Percentiles rank a stretch among this genome's conserved stretches.
Evolutionary conservation across 2,113 vertebrate species (phyloP).

Genomic region (Colossoma macropomum): DNA sequence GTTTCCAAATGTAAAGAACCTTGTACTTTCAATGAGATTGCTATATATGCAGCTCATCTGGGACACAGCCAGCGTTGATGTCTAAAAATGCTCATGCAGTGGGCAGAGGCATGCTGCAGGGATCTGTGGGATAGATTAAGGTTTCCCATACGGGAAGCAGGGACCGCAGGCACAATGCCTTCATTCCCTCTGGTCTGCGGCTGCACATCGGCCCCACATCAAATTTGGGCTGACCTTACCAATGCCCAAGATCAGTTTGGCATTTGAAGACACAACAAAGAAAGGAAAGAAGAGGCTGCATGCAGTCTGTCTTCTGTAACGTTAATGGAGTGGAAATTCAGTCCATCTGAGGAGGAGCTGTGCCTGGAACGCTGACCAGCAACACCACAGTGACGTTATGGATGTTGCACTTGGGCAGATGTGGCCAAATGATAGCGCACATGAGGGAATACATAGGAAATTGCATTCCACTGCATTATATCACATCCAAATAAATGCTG

Average conservation of each 20-base stretch:
- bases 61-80: background rate
- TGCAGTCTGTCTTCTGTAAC: slow-evolving; percentile 16
- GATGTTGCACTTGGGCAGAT: background rate
- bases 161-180: slow-evolving; percentile 11
- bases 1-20: background rate
- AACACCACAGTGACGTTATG: background rate
- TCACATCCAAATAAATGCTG: background rate
- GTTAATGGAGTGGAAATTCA: background rate
- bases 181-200: slow-evolving; percentile 18
- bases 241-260: background rate
- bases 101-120: slow-evolving; percentile 9
- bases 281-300: slow-evolving; percentile 8
- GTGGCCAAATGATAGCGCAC: background rate
- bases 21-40: background rate
- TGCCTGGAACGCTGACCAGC: background rate
- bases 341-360: background rate
- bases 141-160: slow-evolving; percentile 13
- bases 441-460: background rate
- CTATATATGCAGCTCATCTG: background rate
- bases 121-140: slow-evolving; percentile 19
- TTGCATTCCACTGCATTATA: background rate
- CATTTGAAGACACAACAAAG: background rate
- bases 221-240: slow-evolving; percentile 22
- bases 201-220: background rate
- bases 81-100: slow-evolving; percentile 19